These are phyloP conservation scores for Bolinopsis microptera DNA, from an alignment of 37 sponge, comb jelly and placozoan species.

Conservation along the genomic window DNA sequence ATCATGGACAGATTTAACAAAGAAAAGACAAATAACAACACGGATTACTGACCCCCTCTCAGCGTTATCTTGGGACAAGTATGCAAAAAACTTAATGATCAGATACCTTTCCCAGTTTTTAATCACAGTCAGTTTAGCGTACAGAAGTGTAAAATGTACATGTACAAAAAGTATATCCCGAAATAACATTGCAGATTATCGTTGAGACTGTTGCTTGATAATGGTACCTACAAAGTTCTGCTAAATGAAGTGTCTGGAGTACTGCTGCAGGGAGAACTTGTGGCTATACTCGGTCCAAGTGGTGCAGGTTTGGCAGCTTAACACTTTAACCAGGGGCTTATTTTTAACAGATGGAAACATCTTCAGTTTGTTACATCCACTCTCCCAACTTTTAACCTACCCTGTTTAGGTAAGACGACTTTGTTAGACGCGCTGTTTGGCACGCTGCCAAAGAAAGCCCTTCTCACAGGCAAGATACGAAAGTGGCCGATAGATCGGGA, in stretches of 20 bases:
- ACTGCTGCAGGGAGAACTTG: constrained; percentile 24
- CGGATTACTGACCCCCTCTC: background rate
- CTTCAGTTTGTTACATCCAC: no score
- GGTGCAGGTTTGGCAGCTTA: constrained; percentile 53
- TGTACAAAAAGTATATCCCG: no score
- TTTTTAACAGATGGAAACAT: no score
- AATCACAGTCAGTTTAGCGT: no score
- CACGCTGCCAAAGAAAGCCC: constrained; percentile 22
- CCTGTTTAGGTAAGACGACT: constrained; percentile 7
- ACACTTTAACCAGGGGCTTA: no score
- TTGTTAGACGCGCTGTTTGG: constrained; percentile 44
- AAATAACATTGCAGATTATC: constrained; percentile 14
- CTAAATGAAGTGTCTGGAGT: constrained; percentile 7
- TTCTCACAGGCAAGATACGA: constrained; percentile 19
- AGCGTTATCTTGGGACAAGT: background rate
- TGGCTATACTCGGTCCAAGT: constrained; percentile 58
- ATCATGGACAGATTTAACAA: background rate
- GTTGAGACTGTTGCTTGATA: background rate
- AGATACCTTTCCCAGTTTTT: no score
- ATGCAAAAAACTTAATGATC: no score
- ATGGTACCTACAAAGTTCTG: background rate
- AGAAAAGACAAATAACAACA: background rate
- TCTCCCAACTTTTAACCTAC: no score
- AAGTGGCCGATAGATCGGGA: constrained; percentile 62
- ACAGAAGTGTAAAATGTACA: no score